Evolutionary conservation across 2,888 invertebrate species (phyloP).

Genomic region (Leptarthrus brevirostris): DNA sequence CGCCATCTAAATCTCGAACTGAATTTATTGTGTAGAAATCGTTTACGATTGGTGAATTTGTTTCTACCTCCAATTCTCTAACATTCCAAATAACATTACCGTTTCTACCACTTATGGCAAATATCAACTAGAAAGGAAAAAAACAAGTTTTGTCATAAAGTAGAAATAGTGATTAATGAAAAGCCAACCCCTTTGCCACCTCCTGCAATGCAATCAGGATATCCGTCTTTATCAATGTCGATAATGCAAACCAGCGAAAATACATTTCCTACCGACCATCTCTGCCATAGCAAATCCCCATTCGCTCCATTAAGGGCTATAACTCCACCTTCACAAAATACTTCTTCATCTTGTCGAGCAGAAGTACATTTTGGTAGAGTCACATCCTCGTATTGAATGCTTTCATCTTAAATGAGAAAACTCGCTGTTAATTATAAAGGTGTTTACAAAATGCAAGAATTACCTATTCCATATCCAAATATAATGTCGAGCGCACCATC

Average conservation of each 20-base stretch:
- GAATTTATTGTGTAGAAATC: constrained; percentile 79
- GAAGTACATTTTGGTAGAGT: constrained; percentile 70
- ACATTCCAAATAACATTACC: constrained; percentile 76
- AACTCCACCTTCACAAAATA: constrained; percentile 80
- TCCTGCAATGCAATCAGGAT: constrained; percentile 78
- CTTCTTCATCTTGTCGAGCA: constrained; percentile 76
- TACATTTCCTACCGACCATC: constrained; percentile 78
- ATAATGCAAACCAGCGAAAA: constrained; percentile 78
- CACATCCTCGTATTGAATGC: constrained; percentile 70
- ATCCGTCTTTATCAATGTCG: constrained; percentile 77
- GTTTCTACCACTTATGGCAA: constrained; percentile 75
- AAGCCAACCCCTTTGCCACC: constrained; percentile 77
- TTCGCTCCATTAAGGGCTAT: constrained; percentile 79
- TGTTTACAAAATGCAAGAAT: background rate
- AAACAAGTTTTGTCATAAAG: background rate
- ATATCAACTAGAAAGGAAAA: constrained; percentile 68
- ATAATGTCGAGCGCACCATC: constrained; percentile 79
- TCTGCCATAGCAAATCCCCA: constrained; percentile 79
- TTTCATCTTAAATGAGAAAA: constrained; percentile 60
- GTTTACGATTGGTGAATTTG: constrained; percentile 67
- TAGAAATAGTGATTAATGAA: background rate
- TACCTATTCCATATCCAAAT: constrained; percentile 82
- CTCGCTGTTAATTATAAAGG: background rate
- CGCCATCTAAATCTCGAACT: constrained; percentile 77
- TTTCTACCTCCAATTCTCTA: constrained; percentile 64